Percentiles rank a stretch among this genome's conserved stretches.
phyloP scores from a whole-genome alignment of 2,797 vertebrate genomes.

The Artibeus jamaicensis region DNA sequence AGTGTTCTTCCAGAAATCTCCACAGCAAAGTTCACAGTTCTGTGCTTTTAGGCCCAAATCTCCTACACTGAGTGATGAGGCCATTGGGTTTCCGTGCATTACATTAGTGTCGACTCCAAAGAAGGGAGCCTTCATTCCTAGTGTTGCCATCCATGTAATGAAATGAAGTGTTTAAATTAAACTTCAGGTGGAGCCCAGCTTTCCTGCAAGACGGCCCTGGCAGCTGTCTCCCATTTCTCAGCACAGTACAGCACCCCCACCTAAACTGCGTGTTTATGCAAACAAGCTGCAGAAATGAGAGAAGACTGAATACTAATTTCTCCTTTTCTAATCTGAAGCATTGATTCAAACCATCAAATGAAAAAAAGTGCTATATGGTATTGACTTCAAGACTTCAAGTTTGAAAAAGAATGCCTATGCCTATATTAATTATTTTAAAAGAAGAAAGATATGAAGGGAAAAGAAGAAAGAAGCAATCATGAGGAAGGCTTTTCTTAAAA shows the following conservation, averaged over 20 bases:
- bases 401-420: constrained; percentile 1
- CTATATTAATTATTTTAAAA: not conserved
- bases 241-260: not conserved
- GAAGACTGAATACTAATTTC: constrained; percentile 9
- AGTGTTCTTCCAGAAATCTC: not conserved
- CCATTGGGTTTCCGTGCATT: constrained; percentile 49
- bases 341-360: constrained; percentile 3
- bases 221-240: constrained; percentile 52
- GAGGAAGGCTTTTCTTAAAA: constrained; percentile 31
- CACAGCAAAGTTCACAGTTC: not conserved
- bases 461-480: constrained; percentile 35
- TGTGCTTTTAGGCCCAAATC: not conserved
- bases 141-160: constrained; percentile 46
- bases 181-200: constrained; percentile 55
- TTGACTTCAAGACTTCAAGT: constrained; percentile 38
- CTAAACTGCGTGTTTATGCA: constrained; percentile 58
- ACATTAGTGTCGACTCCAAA: constrained; percentile 48
- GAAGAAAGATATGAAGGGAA: not conserved
- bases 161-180: constrained; percentile 69
- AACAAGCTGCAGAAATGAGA: constrained; percentile 22
- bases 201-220: constrained; percentile 50
- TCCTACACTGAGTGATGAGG: not conserved
- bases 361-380: constrained; percentile 35
- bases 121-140: constrained; percentile 9
- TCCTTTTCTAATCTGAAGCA: constrained; percentile 49